Percentiles rank a stretch among this genome's conserved stretches.
phyloP scores from a whole-genome alignment of 2,888 invertebrate genomes.

The Nephrotoma flavescens region DNA sequence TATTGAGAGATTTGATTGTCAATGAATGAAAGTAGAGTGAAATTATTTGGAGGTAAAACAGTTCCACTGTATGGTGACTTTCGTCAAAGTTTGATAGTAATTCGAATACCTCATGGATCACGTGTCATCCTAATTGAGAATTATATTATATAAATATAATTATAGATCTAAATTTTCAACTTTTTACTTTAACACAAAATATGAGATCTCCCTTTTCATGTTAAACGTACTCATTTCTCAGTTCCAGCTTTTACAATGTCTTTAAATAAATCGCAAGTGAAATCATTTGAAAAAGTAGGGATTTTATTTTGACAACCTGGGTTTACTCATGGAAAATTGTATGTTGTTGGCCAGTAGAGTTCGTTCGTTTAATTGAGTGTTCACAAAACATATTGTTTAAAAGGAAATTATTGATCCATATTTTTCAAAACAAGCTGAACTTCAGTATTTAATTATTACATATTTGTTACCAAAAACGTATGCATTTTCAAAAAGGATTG shows the following conservation, averaged over 20 bases:
- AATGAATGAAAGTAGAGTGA: background rate
- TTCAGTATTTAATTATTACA: too few relatives aligned
- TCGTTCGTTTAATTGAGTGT: too few relatives aligned
- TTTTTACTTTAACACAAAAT: background rate
- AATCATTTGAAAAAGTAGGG: too few relatives aligned
- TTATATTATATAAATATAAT: background rate
- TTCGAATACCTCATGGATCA: background rate
- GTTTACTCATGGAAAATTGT: too few relatives aligned
- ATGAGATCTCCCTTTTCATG: background rate
- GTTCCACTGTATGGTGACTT: constrained; percentile 4
- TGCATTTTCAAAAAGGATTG: too few relatives aligned
- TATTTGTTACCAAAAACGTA: too few relatives aligned
- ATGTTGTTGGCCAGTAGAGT: too few relatives aligned
- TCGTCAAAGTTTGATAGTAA: constrained; percentile 7
- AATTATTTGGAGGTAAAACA: constrained; percentile 7
- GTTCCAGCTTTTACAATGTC: too few relatives aligned
- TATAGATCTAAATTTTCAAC: background rate
- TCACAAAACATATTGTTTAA: constrained; percentile 10
- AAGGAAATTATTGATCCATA: constrained; percentile 4
- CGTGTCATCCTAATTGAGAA: background rate
- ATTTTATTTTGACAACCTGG: too few relatives aligned
- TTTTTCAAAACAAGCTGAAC: background rate
- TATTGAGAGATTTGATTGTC: background rate
- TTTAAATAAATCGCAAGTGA: too few relatives aligned
- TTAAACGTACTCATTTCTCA: too few relatives aligned